Base-by-base conservation (phyloP, 30 jellyfish, hydroid and myxozoan species). In the Aurelia sp. region DNA sequence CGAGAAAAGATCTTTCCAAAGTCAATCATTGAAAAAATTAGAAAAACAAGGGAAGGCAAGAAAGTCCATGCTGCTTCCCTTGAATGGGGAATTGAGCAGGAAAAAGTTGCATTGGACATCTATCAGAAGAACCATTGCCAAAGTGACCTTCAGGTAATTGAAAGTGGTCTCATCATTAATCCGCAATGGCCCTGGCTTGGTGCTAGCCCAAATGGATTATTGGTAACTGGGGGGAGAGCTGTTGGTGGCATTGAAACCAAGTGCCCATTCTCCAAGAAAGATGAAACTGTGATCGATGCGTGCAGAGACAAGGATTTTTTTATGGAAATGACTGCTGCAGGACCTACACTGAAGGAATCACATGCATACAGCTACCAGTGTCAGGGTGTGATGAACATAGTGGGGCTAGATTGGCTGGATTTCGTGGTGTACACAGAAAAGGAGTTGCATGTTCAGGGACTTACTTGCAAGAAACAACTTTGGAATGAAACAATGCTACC, bases 141-240 rank as follows among this genome's bases (percentile, higher is more conserved):
- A 24, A 40, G 16, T 17, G 31, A 70, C 4, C 63, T 11, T 17
- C 64, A 11, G 20, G 63, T 21, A 11, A 70, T 70, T 5, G 4
- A 70, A 38, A 22, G 81, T 61, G 79, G 88, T 60, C 72, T 77
- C 35, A 38, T 77, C 62, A 61, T 77, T 8, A 77, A 83, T 47
- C 90, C 80, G 13, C 15, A 15, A 27, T 81, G 91, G 91, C 91
- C 88, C 31, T 81, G 91, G 91, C 74, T 81, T 16, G 87, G 88
- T 10, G 91, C 91, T 16, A 64, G 87, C 73, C 91, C 88, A 51
- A 89, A 81, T 62, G 72, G 65, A 22, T 16, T 81, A 15, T 18
- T 63, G 7, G 58, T 18, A 48, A 30, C 12, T 5, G 40, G 17
- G 17, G 91, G 47, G 9, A 48, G 31, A 33, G 51, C 38, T 18